Conservation (phyloP, 2,888 invertebrate species). For the Taphrorychus bicolor region DNA sequence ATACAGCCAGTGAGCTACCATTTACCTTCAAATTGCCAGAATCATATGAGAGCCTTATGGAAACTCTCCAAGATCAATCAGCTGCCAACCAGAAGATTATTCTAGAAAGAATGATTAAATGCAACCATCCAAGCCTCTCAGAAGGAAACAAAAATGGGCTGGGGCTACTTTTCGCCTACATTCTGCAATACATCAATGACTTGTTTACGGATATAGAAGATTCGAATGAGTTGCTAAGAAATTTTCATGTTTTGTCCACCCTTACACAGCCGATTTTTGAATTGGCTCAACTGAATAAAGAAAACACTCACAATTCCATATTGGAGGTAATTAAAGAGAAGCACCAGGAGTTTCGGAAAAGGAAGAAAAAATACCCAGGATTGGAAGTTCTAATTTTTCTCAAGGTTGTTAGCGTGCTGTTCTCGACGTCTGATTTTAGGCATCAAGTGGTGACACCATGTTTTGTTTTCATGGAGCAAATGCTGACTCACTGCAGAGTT, state of each 20-base stretch:
- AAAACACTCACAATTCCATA: slow-evolving; percentile 70
- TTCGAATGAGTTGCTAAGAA: slow-evolving; percentile 59
- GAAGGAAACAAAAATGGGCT: slow-evolving; percentile 81
- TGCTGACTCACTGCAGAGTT: slow-evolving; percentile 71
- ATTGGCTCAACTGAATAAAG: slow-evolving; percentile 74
- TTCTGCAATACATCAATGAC: slow-evolving; percentile 81
- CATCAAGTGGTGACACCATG: slow-evolving; percentile 90
- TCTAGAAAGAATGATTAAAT: slow-evolving; percentile 84
- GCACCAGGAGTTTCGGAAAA: slow-evolving; percentile 68
- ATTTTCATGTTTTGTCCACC: slow-evolving; percentile 68
- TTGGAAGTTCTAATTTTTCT: slow-evolving; percentile 79
- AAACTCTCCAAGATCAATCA: slow-evolving; percentile 67
- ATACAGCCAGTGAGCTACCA: slow-evolving; percentile 62
- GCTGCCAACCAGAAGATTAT: slow-evolving; percentile 71
- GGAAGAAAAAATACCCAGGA: slow-evolving; percentile 67
- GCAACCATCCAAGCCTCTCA: slow-evolving; percentile 82
- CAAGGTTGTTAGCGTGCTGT: slow-evolving; percentile 81
- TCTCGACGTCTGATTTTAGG: slow-evolving; percentile 88
- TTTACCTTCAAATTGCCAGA: slow-evolving; percentile 68
- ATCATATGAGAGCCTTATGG: slow-evolving; percentile 68
- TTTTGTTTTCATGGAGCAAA: slow-evolving; percentile 82
- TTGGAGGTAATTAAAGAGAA: slow-evolving; percentile 77
- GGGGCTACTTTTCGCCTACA: slow-evolving; percentile 74
- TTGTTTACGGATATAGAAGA: slow-evolving; percentile 60
- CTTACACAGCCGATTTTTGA: slow-evolving; percentile 67